Conservation (phyloP, 2,888 invertebrate species). For the Cephalotes varians region DNA sequence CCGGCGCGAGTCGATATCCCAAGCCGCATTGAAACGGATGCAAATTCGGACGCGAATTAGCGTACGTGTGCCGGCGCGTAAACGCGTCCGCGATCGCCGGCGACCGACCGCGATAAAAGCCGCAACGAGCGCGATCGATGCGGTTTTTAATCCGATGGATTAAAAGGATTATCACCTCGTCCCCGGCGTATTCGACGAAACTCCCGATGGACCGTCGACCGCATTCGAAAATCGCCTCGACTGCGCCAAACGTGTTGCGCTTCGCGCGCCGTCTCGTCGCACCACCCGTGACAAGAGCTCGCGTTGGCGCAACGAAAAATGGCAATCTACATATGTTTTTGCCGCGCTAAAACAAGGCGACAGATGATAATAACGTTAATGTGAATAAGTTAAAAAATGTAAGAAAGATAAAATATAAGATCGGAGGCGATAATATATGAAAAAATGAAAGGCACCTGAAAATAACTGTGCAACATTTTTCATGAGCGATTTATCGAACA, state of each 20-base stretch:
- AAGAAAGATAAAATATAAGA: no score
- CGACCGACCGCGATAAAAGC: constrained; percentile 5
- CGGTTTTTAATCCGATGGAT: constrained; percentile 2
- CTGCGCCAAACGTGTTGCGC: background rate
- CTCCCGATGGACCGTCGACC: background rate
- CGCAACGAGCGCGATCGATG: constrained; percentile 1
- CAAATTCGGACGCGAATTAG: constrained; percentile 18
- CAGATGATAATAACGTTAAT: no score
- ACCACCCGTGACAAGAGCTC: background rate
- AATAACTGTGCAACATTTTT: no score
- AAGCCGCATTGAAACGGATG: background rate
- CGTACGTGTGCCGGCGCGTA: background rate
- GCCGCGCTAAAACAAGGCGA: no score
- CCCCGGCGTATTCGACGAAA: background rate
- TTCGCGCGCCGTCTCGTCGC: background rate
- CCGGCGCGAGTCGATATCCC: constrained; percentile 3
- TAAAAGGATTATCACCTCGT: constrained; percentile 4
- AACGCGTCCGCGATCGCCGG: background rate
- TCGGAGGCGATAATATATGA: no score
- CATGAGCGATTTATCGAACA: no score
- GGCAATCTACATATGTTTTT: background rate
- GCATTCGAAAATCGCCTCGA: background rate
- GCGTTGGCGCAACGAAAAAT: background rate
- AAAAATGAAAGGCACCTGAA: no score
- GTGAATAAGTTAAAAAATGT: no score